Evolutionary conservation across 2,888 invertebrate genomes (phyloP).

Genomic region (Rotaria magnacalcarata): DNA sequence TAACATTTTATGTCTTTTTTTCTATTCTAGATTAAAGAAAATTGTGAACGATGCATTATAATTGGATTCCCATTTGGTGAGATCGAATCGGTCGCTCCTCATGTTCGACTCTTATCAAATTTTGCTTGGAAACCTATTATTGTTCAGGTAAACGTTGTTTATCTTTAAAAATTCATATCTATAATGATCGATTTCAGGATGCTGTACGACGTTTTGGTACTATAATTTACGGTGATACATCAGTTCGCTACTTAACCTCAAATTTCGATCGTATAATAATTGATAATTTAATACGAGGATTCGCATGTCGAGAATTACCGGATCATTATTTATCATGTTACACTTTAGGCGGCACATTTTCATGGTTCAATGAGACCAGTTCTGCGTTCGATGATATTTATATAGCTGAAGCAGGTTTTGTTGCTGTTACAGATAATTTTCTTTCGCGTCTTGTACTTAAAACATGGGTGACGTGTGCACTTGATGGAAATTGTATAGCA

Average conservation of each 20-base stretch:
- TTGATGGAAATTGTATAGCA: background rate
- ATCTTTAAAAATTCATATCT: no score
- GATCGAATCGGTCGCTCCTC: background rate
- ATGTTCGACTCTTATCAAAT: background rate
- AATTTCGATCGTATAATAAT: constrained; percentile 16
- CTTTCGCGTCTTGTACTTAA: constrained; percentile 3
- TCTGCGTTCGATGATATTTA: background rate
- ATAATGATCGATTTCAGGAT: background rate
- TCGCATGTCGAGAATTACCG: background rate
- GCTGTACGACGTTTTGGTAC: constrained; percentile 2
- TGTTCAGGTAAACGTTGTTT: background rate
- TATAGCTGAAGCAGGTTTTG: constrained; percentile 31
- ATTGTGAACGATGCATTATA: background rate
- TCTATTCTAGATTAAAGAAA: background rate
- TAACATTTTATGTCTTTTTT: no score
- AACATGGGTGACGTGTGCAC: constrained; percentile 39
- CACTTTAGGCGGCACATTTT: background rate
- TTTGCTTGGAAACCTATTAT: constrained; percentile 16
- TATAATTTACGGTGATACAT: constrained; percentile 34
- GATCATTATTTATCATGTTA: constrained; percentile 33
- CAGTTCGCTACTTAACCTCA: constrained; percentile 1
- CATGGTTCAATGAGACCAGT: constrained; percentile 25
- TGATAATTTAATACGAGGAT: background rate
- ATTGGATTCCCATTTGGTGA: background rate
- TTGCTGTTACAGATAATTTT: background rate